Evolutionary conservation across 2,888 invertebrate genomes (phyloP).

Genomic region (Epistrophella euchroma): DNA sequence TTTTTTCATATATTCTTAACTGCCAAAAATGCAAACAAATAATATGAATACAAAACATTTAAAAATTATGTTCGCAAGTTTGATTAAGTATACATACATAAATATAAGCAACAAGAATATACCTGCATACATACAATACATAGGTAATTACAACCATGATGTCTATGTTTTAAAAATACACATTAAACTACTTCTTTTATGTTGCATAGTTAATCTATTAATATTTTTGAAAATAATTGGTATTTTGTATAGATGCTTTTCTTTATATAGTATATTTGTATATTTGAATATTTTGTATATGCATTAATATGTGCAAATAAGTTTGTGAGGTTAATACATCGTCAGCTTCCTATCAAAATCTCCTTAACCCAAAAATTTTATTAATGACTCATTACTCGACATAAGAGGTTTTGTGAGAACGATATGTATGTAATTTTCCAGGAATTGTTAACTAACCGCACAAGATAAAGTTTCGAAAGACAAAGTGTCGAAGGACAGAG

Average conservation of each 20-base stretch:
- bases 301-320: too few species aligned
- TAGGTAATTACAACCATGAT: not conserved
- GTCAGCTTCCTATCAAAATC: too few species aligned
- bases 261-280: not conserved
- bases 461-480: too few species aligned
- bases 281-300: too few species aligned
- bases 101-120: not conserved
- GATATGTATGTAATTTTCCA: too few species aligned
- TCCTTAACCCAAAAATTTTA: too few species aligned
- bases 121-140: not conserved
- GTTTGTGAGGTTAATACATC: too few species aligned
- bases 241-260: constrained; percentile 46
- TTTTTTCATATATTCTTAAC: not conserved
- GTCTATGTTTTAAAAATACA: not conserved
- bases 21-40: not conserved
- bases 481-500: too few species aligned
- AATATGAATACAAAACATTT: not conserved
- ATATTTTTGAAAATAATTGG: constrained; percentile 2
- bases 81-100: not conserved
- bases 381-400: too few species aligned
- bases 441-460: too few species aligned
- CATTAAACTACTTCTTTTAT: not conserved
- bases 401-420: too few species aligned
- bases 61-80: not conserved
- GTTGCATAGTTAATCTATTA: not conserved